Evolutionary conservation across 1,140 invertebrate species (phyloP).

Genomic region (Sarcophaga bullata): DNA sequence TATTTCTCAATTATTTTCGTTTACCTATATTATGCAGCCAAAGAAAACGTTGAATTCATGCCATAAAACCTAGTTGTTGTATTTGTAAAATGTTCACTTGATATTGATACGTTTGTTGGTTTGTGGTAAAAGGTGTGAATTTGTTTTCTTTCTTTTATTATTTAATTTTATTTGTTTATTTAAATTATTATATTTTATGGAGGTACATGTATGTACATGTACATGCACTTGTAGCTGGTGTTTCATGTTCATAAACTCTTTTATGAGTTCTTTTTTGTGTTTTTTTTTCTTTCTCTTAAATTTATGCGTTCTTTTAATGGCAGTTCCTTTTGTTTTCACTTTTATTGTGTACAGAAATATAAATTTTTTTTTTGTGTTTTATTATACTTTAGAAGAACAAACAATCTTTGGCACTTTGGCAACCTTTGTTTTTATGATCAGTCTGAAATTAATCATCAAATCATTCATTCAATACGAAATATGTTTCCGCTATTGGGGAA

Average conservation of each 20-base stretch:
- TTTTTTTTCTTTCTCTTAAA: neutral
- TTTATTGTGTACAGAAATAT: neutral
- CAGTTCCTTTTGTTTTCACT: neutral
- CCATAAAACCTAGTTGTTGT: neutral
- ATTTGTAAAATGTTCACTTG: neutral
- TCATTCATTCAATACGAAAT: too few relatives aligned
- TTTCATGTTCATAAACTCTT: neutral
- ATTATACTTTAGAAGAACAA: neutral
- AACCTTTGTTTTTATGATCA: neutral
- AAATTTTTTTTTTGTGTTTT: neutral
- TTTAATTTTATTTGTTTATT: neutral
- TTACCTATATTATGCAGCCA: too few relatives aligned
- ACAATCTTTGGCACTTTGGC: neutral
- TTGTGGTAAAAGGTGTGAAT: slow-evolving; percentile 30
- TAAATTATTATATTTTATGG: neutral
- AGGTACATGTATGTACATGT: neutral
- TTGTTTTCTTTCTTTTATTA: neutral
- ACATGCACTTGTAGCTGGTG: neutral
- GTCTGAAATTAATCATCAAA: slow-evolving; percentile 9
- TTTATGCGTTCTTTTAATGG: neutral
- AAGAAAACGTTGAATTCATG: neutral
- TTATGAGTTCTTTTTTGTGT: slow-evolving; percentile 6
- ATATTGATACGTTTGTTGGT: neutral
- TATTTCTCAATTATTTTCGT: too few relatives aligned
- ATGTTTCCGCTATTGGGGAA: too few relatives aligned